Evolutionary conservation across 2,797 vertebrate species (phyloP).

Genomic region (Pangasius djambal): DNA sequence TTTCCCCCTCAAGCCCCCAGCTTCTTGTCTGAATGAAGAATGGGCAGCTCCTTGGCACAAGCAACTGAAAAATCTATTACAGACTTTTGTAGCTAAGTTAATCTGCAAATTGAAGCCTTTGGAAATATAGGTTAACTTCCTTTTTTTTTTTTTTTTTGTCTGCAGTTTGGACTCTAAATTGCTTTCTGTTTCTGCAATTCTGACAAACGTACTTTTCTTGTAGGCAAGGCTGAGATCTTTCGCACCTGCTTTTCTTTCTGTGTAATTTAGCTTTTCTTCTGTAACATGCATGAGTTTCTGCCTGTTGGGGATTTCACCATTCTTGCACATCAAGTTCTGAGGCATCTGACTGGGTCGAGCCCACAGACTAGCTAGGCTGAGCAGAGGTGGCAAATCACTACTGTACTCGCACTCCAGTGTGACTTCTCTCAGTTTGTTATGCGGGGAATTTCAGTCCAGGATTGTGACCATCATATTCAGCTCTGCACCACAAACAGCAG

Average conservation of each 20-base stretch:
- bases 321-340: constrained; percentile 37
- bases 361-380: constrained; percentile 68
- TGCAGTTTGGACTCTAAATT: not conserved
- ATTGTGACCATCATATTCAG: constrained; percentile 7
- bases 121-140: constrained; percentile 15
- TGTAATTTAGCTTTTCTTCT: constrained; percentile 28
- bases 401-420: constrained; percentile 60
- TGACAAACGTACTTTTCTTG: constrained; percentile 13
- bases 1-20: constrained; percentile 9
- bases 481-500: not conserved
- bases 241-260: not conserved
- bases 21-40: constrained; percentile 43
- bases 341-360: not conserved
- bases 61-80: constrained; percentile 31
- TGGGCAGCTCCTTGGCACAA: constrained; percentile 29
- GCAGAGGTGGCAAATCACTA: constrained; percentile 60
- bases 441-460: constrained; percentile 53
- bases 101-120: constrained; percentile 32
- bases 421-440: constrained; percentile 71
- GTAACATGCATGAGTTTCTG: constrained; percentile 9
- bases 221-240: not conserved
- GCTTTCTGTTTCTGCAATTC: not conserved
- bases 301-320: constrained; percentile 24
- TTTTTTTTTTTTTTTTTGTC: not conserved
- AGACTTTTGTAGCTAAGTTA: constrained; percentile 32